A percentile compares a stretch with the other conserved stretches of the same genome.
Evolutionary conservation across 2,113 vertebrate species (phyloP).

Genomic region (Passerina amoena): DNA sequence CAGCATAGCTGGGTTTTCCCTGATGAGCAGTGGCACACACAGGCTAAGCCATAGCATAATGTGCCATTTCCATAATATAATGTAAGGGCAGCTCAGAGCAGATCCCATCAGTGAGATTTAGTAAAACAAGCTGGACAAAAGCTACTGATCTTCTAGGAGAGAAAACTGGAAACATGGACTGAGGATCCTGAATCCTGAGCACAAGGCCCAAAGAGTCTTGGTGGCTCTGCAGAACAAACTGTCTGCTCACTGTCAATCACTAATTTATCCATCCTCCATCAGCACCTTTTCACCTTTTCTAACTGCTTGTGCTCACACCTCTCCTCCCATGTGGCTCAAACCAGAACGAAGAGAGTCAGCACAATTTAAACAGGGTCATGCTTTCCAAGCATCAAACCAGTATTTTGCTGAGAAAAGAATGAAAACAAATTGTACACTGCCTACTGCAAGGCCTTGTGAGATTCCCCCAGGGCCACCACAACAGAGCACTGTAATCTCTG

Average conservation of each 20-base stretch:
- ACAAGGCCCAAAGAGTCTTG: fast-evolving
- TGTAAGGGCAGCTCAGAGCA: background rate
- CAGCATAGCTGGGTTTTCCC: background rate
- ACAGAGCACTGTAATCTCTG: background rate
- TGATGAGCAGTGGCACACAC: background rate
- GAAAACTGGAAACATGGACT: background rate
- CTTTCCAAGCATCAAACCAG: background rate
- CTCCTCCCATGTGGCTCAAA: background rate
- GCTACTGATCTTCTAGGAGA: background rate
- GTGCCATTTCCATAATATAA: too few species aligned
- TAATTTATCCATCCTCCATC: background rate
- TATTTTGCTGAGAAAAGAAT: background rate
- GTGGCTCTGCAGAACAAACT: background rate
- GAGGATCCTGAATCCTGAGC: background rate
- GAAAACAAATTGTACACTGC: background rate
- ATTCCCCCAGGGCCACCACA: background rate
- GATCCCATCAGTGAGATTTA: background rate
- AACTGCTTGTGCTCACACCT: background rate
- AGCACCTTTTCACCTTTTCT: background rate
- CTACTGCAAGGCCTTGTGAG: background rate
- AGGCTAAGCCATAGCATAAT: background rate
- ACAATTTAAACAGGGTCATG: background rate
- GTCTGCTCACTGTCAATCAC: background rate
- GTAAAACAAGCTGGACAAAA: background rate
- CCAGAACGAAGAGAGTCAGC: background rate